Evolutionary conservation across 2,888 invertebrate species (phyloP).

Genomic region (Spatulosminthurus flaviceps): DNA sequence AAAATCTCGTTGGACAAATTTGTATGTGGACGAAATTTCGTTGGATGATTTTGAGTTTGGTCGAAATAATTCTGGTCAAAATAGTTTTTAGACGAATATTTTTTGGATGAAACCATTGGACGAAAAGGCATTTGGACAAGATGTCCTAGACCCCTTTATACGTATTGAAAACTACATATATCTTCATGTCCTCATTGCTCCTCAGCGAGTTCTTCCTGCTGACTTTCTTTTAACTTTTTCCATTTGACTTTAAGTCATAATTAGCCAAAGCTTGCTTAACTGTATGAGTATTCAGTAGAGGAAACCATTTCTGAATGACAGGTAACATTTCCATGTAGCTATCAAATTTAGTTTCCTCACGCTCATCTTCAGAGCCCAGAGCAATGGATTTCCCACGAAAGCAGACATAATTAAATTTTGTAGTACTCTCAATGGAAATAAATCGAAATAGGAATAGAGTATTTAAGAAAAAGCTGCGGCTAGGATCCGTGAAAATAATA

Average conservation of each 20-base stretch:
- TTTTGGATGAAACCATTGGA: too few species aligned
- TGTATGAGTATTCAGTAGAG: neutral
- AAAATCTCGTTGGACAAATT: too few species aligned
- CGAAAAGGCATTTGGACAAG: too few species aligned
- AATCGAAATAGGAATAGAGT: constrained; percentile 10
- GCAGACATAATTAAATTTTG: neutral
- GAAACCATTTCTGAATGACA: neutral
- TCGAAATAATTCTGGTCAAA: too few species aligned
- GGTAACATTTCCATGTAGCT: neutral
- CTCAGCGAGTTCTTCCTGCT: too few species aligned
- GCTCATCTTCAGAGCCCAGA: neutral
- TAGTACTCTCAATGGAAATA: neutral
- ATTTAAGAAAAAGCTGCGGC: neutral
- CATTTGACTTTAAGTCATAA: neutral
- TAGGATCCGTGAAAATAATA: neutral
- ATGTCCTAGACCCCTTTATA: too few species aligned
- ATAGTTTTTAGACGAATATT: too few species aligned
- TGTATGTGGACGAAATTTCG: too few species aligned
- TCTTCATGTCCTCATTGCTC: too few species aligned
- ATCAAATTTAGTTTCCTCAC: neutral
- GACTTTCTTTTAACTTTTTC: too few species aligned
- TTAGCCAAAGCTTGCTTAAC: neutral
- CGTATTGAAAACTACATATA: too few species aligned
- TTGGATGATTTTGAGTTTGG: too few species aligned
- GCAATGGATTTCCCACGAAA: neutral